Base-by-base conservation (phyloP, 2,888 invertebrate genomes). In the Drosophila recens region DNA sequence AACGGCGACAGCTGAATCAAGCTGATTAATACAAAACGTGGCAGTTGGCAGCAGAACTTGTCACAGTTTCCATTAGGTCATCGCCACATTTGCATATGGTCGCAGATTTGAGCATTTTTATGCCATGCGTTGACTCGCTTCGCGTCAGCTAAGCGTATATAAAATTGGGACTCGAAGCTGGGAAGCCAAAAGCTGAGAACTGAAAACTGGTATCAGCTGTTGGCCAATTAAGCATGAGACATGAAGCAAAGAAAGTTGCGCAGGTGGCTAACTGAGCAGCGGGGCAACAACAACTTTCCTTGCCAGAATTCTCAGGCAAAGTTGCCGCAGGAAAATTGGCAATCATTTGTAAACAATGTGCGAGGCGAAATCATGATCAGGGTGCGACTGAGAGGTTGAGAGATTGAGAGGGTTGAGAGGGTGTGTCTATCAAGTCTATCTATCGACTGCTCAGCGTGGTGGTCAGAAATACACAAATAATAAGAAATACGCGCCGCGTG, bases 341-440 rank as follows among this genome's bases (percentile, higher is more conserved):
- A 83, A 87, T 86, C 81, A 83, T 89, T 83, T 83, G 89, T 87
- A 83, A 87, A 80, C 87, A 86, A 77, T 89, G 81, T 89, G 79
- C 84, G 75, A 67, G 68, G 52, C 66, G 71, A 72, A 69, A 69
- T 67, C 68, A 59, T 51, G 52, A 30, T 53, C 53, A 43, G 61
- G 53, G 72, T 62, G 68, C 48, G 53, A 33, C 59, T 27, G 33
- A 49, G 36, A 9, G 36, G 20, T 3, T 3, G 15, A 8, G n/a
- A 20, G 20, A 11, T 20, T 20, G 20, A 30, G 49, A 13, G 46
- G 30, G 10, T 15, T 33, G 30, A 4, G n/a, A 27, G 27, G 46
- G 49, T 49, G 33, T 49, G 49, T 27, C 15, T 30, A 30, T 30
- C 53, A 53, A 40, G 57, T 23, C 78, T 85, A 79, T 23, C 78